These are phyloP conservation scores for Triplophysa dalaica DNA, from an alignment of 2,113 vertebrate species.

Conservation along the genomic window DNA sequence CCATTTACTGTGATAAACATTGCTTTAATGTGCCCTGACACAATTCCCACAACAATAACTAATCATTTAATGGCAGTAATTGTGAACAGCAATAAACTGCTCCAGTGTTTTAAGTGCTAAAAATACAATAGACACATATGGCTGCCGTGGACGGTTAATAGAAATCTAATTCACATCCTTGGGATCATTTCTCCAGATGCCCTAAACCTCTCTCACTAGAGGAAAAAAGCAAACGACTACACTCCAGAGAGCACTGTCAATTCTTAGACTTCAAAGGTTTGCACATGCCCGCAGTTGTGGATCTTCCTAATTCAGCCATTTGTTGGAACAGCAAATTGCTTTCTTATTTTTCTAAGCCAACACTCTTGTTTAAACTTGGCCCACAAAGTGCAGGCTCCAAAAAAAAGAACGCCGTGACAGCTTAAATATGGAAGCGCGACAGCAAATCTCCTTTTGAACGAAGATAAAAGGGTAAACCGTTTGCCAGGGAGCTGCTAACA, in stretches of 20 bases:
- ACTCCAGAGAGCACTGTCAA: slow-evolving; percentile 51
- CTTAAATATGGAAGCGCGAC: slow-evolving; percentile 45
- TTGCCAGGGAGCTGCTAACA: slow-evolving; percentile 42
- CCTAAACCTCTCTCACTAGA: slow-evolving; percentile 1
- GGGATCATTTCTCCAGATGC: slow-evolving; percentile 24
- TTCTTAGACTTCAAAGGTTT: slow-evolving; percentile 43
- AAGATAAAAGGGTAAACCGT: slow-evolving; percentile 48
- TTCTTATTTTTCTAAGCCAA: slow-evolving; percentile 17
- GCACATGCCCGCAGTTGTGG: slow-evolving; percentile 14
- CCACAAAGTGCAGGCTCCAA: slow-evolving; percentile 22
- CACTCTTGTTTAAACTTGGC: slow-evolving; percentile 33
- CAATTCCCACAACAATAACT: slow-evolving; percentile 6
- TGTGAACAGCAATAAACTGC: slow-evolving; percentile 11
- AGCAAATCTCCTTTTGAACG: slow-evolving; percentile 49
- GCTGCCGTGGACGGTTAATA: slow-evolving; percentile 6
- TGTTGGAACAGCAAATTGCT: slow-evolving; percentile 47
- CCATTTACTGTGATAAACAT: slow-evolving; percentile 1
- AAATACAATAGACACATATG: not conserved
- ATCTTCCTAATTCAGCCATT: slow-evolving; percentile 36
- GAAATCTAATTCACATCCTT: slow-evolving; percentile 3
- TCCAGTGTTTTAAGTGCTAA: not conserved
- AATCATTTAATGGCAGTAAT: slow-evolving; percentile 10
- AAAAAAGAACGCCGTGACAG: slow-evolving; percentile 33
- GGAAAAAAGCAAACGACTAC: slow-evolving; percentile 20
- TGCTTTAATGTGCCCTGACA: not conserved